Base-by-base conservation (phyloP, 2,797 vertebrate species). In the Squalus acanthias region DNA sequence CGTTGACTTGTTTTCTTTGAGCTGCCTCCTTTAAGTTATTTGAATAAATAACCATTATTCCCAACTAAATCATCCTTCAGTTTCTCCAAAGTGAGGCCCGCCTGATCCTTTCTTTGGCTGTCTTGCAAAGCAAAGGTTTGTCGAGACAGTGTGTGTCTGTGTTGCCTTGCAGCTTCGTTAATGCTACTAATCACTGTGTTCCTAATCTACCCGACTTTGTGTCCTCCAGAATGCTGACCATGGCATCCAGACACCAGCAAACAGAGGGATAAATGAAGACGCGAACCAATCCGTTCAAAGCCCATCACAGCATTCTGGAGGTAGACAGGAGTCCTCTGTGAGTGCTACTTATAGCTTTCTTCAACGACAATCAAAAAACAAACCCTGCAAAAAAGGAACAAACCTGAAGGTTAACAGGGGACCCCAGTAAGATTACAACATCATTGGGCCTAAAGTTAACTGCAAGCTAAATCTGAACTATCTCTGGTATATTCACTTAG, bases 191-290 rank as follows among this genome's bases (percentile, higher is more conserved):
- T 53, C 69, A 29, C 39, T 72, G n/a, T 95, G 93, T 72, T 53
- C 67, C 29, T 95, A 50, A 95, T 95, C 69, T 95, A 53, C 69
- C 12, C 9, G 12, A 74, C 97, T 98, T 97, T 97, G 97, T 98
- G 96, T 97, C 97, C 29, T 96, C 96, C 70, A 98, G 97, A 50
- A 98, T 98, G 96, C 98, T 98, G 0, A 97, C 97, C 96, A 97
- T 98, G 97, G 99, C 98, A 96, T 98, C 98, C 22, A 98, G 98
- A 97, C 99, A 98, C 24, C 98, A 99, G 97, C 98, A 99, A 97
- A 98, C 98, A 97, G 99, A 98, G 97, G 98, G 98, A 96, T 98
- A 97, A 96, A 98, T 99, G 98, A 99, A 99, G 98, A 98, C 98
- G 97, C 98, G 98, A 95, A 98, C 98, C 26, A 98, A 98, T 97